Base-by-base conservation (phyloP, 2,888 invertebrate species). In the Celastrina argiolus region DNA sequence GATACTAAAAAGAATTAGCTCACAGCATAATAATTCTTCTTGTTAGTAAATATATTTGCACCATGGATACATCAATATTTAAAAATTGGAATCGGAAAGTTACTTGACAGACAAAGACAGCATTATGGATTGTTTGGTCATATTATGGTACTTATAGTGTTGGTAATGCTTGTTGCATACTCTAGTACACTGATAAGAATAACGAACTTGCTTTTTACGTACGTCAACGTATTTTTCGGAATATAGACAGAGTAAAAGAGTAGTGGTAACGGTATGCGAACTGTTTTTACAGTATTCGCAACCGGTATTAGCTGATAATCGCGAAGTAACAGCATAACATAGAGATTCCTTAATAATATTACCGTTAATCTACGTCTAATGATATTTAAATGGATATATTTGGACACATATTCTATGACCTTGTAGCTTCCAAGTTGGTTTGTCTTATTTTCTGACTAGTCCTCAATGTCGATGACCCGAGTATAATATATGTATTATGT, bases 401-500 rank as follows among this genome's bases (percentile, higher is more conserved):
- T 36, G 12, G 12, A 36, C 12, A 36, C 1, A 36, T 12, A 51
- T 51, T 10, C 22, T 1, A 22, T 22, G 51, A 5, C 51, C 51
- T 51, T 26, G 51, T 6, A 51, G 51, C 51, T 51, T 51, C 22
- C 51, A 51, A 14, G 51, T 26, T 51, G 12, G 14, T 26, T 51
- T 26, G 51, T 51, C 51, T 51, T 26, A 51, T 51, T 51, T 51
- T 51, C 51, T 51, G 51, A 51, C 51, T 5, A 51, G 51, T 51
- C 14, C 51, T 22, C 22, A 12, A 51, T 51, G 51, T 51, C 51
- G 5, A 51, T 51, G 51, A 51, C 14, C 51, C 14, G 3, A 51
- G 51, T 51, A 12, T 36, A 26, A 51, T 22, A 26, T 51, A 51
- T 51, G 22, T 22, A 10, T 51, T 51, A 51, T 51, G 22, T 22